These are phyloP conservation scores for Protaetia brevitarsis DNA, from an alignment of 1,140 invertebrate species.

Conservation along the genomic window DNA sequence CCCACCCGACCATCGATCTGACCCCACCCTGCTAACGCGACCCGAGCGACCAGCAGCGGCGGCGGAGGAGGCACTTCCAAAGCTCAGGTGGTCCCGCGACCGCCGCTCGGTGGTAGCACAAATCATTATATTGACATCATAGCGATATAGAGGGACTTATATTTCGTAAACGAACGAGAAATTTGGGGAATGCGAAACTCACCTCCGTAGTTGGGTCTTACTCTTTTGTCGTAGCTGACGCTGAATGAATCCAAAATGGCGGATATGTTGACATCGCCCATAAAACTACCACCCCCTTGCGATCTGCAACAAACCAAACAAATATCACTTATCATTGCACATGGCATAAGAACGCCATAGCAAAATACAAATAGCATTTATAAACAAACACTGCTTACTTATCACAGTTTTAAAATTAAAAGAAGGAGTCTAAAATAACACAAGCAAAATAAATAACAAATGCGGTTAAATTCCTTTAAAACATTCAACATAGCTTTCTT, in stretches of 20 bases:
- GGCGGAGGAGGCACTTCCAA: constrained; percentile 25
- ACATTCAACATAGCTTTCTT: too few species aligned
- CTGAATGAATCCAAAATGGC: constrained; percentile 90
- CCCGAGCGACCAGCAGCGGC: constrained; percentile 27
- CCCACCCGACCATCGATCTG: constrained; percentile 43
- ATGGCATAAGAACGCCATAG: too few species aligned
- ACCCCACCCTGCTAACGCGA: constrained; percentile 33
- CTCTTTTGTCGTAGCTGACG: constrained; percentile 95
- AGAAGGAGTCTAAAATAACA: too few species aligned
- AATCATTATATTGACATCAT: not conserved
- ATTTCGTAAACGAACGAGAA: not conserved
- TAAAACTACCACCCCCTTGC: constrained; percentile 65
- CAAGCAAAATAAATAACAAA: too few species aligned
- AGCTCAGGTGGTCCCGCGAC: constrained; percentile 31
- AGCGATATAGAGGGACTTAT: not conserved
- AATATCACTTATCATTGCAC: too few species aligned
- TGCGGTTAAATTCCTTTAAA: too few species aligned
- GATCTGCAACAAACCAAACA: constrained; percentile 35
- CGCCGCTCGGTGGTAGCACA: constrained; percentile 24
- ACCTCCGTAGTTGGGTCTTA: constrained; percentile 97
- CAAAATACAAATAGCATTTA: too few species aligned
- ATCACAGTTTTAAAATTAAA: too few species aligned
- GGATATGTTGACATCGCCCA: constrained; percentile 88
- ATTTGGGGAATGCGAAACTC: constrained; percentile 52
- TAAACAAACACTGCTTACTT: too few species aligned